These are phyloP conservation scores for Actinia equina DNA, from an alignment of 64 coral and sea anemone genomes.

Conservation along the genomic window DNA sequence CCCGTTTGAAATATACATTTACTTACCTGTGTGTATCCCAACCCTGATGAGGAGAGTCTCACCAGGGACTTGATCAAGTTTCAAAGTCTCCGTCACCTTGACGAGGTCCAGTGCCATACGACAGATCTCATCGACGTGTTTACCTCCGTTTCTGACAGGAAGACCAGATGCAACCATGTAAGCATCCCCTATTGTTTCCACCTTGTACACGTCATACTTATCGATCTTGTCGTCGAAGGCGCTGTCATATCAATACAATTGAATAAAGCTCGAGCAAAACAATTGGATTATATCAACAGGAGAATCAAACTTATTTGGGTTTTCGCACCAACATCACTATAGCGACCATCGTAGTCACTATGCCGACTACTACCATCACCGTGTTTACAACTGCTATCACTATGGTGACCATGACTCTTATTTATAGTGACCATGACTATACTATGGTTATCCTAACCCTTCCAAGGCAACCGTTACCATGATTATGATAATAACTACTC, in stretches of 20 bases:
- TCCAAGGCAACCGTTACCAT: no score
- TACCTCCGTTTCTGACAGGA: slow-evolving; percentile 27
- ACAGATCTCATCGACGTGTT: slow-evolving; percentile 44
- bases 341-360: no score
- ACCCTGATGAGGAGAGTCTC: slow-evolving; percentile 21
- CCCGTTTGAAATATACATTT: not conserved
- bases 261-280: no score
- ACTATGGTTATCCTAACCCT: no score
- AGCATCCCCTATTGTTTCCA: slow-evolving; percentile 59
- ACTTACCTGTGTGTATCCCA: slow-evolving; percentile 54
- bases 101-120: slow-evolving; percentile 47
- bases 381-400: no score
- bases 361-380: not conserved
- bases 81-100: not conserved
- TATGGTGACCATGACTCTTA: no score
- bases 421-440: no score
- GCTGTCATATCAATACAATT: not conserved
- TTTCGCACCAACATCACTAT: not conserved
- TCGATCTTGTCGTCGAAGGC: slow-evolving; percentile 50
- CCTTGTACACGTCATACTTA: slow-evolving; percentile 69
- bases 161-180: slow-evolving; percentile 63
- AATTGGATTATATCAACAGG: not conserved
- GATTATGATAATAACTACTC: not conserved
- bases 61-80: not conserved
- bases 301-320: not conserved